Conservation (phyloP, 2,888 invertebrate species). For the Muschampia plurimacula region DNA sequence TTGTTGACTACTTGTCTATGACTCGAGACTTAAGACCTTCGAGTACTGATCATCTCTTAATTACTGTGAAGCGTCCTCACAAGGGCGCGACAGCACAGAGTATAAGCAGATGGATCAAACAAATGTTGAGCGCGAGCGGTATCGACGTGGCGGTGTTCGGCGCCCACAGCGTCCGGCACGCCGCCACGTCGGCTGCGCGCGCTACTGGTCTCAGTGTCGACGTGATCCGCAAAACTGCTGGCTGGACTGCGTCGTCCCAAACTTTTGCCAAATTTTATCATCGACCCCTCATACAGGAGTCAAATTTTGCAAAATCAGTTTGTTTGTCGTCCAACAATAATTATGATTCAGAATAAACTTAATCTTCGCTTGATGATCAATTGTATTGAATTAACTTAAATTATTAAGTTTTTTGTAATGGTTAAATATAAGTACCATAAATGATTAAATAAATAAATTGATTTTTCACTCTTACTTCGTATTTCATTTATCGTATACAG, state of each 20-base stretch:
- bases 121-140: slow-evolving; percentile 14
- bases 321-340: neutral
- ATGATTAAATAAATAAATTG: neutral
- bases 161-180: neutral
- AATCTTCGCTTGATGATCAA: neutral
- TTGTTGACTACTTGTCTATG: slow-evolving; percentile 7
- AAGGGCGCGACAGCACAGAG: slow-evolving; percentile 11
- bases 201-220: neutral
- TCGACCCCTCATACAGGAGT: neutral
- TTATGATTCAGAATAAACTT: neutral
- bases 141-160: slow-evolving; percentile 10
- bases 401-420: too few relatives aligned
- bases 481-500: slow-evolving; percentile 1
- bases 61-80: slow-evolving; percentile 25
- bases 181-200: slow-evolving; percentile 1
- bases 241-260: slow-evolving; percentile 15
- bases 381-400: too few relatives aligned
- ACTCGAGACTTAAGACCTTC: slow-evolving; percentile 14
- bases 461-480: slow-evolving; percentile 2
- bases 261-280: slow-evolving; percentile 17
- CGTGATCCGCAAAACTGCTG: neutral
- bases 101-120: slow-evolving; percentile 17
- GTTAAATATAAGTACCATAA: too few relatives aligned
- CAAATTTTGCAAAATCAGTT: slow-evolving; percentile 11
- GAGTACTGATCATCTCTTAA: slow-evolving; percentile 8